These are phyloP conservation scores for Barypeithes pellucidus DNA, from an alignment of 2,888 invertebrate genomes.

Conservation along the genomic window DNA sequence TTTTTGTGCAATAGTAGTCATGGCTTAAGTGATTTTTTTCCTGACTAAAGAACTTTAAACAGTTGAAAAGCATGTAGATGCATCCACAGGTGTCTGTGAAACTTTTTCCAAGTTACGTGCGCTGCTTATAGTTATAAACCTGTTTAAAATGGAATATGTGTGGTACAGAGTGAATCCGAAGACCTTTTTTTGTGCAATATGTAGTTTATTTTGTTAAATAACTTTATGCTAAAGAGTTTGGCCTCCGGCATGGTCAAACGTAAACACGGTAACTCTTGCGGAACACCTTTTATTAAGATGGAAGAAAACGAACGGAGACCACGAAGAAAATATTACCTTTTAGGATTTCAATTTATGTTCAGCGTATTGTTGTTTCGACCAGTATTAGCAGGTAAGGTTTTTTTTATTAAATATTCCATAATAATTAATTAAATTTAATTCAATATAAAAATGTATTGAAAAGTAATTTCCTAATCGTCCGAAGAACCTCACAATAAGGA, in stretches of 20 bases:
- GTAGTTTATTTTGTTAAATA: constrained; percentile 39
- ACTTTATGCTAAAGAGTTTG: constrained; percentile 29
- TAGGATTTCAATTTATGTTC: constrained; percentile 50
- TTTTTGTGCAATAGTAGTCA: constrained; percentile 24
- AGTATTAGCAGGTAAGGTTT: constrained; percentile 55
- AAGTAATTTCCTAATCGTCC: too few species aligned
- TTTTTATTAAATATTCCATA: not conserved
- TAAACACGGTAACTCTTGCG: constrained; percentile 54
- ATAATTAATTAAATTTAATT: not conserved
- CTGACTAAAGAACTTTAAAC: constrained; percentile 11
- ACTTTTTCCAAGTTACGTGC: constrained; percentile 52
- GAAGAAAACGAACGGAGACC: constrained; percentile 55
- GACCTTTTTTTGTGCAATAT: constrained; percentile 34
- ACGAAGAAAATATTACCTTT: constrained; percentile 48
- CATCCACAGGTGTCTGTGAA: constrained; percentile 60
- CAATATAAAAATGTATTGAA: too few species aligned
- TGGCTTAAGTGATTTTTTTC: constrained; percentile 9
- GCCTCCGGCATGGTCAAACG: constrained; percentile 51
- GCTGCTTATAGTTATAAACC: constrained; percentile 37
- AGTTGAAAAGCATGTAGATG: constrained; percentile 37
- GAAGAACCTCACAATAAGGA: too few species aligned
- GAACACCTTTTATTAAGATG: constrained; percentile 54
- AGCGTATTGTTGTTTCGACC: constrained; percentile 46
- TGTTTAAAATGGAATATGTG: constrained; percentile 53
- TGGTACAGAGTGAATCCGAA: constrained; percentile 39